These are phyloP conservation scores for Helicoverpa zea DNA, from an alignment of 1,140 invertebrate genomes.

Conservation along the genomic window DNA sequence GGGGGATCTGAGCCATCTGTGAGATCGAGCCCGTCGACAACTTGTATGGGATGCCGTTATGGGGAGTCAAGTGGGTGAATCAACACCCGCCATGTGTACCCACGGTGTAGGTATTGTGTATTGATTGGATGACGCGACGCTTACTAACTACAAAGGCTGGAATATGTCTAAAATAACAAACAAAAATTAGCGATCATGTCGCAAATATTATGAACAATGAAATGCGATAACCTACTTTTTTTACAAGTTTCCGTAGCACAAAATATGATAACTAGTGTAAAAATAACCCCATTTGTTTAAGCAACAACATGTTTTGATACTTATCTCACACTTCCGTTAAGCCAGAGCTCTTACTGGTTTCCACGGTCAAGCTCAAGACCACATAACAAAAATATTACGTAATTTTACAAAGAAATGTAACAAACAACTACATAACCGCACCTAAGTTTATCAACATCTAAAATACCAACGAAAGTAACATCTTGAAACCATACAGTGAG, in stretches of 20 bases:
- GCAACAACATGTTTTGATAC: constrained; percentile 25
- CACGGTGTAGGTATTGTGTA: constrained; percentile 5
- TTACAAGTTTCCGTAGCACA: constrained; percentile 7
- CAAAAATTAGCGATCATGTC: constrained; percentile 5
- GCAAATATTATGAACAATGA: neutral
- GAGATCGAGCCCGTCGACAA: constrained; percentile 50
- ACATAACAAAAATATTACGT: constrained; percentile 35
- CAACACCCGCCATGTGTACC: constrained; percentile 39
- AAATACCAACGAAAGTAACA: constrained; percentile 76
- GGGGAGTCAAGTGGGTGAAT: constrained; percentile 41
- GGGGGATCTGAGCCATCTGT: constrained; percentile 50
- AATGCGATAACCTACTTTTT: constrained; percentile 34
- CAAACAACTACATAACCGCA: constrained; percentile 48
- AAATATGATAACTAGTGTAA: constrained; percentile 13
- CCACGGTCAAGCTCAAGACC: constrained; percentile 28
- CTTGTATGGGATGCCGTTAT: constrained; percentile 44
- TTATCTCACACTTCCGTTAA: constrained; percentile 30
- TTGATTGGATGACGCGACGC: constrained; percentile 16
- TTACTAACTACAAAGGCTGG: neutral
- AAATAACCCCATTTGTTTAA: constrained; percentile 17
- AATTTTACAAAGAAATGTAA: constrained; percentile 36
- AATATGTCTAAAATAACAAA: neutral
- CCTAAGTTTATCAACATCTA: constrained; percentile 62
- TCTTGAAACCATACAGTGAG: constrained; percentile 66
- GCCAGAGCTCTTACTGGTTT: neutral